Evolutionary conservation across 2,888 invertebrate genomes (phyloP).

Genomic region (Antheraea assamensis): DNA sequence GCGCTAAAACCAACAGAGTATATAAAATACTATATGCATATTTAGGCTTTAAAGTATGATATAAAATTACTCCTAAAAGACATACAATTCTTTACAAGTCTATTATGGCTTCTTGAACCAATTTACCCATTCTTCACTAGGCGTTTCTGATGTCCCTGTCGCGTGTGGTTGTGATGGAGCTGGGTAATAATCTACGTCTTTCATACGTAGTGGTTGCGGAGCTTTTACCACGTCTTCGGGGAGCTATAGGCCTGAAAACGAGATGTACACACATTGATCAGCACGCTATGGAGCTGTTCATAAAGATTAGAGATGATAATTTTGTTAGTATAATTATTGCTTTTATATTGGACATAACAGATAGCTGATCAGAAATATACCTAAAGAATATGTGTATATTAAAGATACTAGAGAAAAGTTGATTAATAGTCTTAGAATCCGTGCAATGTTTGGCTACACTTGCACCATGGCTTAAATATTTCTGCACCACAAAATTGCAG

Average conservation of each 20-base stretch:
- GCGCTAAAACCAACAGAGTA: too few relatives aligned
- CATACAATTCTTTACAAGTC: too few relatives aligned
- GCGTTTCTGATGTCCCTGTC: constrained; percentile 81
- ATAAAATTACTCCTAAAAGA: too few relatives aligned
- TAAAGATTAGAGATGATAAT: constrained; percentile 44
- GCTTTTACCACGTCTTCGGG: constrained; percentile 81
- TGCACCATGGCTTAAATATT: too few relatives aligned
- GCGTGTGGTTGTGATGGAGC: constrained; percentile 80
- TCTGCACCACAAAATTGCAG: too few relatives aligned
- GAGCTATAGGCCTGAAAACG: constrained; percentile 53
- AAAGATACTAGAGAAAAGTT: too few relatives aligned
- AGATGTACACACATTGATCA: constrained; percentile 48
- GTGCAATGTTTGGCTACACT: too few relatives aligned
- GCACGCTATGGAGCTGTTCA: constrained; percentile 52
- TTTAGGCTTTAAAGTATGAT: too few relatives aligned
- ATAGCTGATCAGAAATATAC: too few relatives aligned
- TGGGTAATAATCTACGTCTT: constrained; percentile 83
- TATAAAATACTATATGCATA: too few relatives aligned
- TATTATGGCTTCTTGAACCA: neutral
- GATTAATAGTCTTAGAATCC: too few relatives aligned
- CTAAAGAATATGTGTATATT: too few relatives aligned
- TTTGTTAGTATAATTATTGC: constrained; percentile 55
- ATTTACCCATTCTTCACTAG: constrained; percentile 43
- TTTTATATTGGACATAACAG: neutral
- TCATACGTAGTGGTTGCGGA: constrained; percentile 88